Evolutionary conservation across 2,888 invertebrate genomes (phyloP), one percentile per base, ranked within the genome.

Genomic region (Corbicula japonica): DNA sequence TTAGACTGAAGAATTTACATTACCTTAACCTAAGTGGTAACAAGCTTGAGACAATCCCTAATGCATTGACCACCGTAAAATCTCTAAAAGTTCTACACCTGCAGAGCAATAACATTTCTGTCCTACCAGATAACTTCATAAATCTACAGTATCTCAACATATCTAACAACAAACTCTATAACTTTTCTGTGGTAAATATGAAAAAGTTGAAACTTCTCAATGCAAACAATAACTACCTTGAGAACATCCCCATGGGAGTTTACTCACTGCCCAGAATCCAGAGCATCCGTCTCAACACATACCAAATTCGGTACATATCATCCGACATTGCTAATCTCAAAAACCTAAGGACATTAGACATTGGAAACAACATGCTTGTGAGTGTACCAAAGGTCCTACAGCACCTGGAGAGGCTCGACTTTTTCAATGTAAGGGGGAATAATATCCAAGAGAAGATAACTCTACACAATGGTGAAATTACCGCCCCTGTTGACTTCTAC

Each of bases 371-470:
- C 77, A 72, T 84, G 23, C 80, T 93, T 6, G 84, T 86, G 2
- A 80, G 80, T 28, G 78, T 93, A 38, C 93, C 93, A 0, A 86
- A 88, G 8, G 85, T 88, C 1, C 80, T 93, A n/a, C 85, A 91
- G 52, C 87, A 91, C 48, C 81, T 93, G 69, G 85, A 81, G 5
- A 85, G 88, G 18, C 87, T 93, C 8, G 90, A 92, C 61, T 90
- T 81, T 44, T 91, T 93, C 75, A 91, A 91, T 71, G 80, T 92
- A 32, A 84, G 85, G 44, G 92, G 92, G 4, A 92, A 93, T 76
- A 80, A 86, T 10, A 84, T 87, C 21, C 65, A 65, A 21, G 70
- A 82, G 30, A 73, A 72, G 10, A 74, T 80, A 12, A 56, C 76
- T 0, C 54, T 84, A 1, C 70, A 76, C 50, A 80, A 76, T 44